Evolutionary conservation across 2,888 invertebrate species (phyloP).

Genomic region (Nephrotoma guestfalica): DNA sequence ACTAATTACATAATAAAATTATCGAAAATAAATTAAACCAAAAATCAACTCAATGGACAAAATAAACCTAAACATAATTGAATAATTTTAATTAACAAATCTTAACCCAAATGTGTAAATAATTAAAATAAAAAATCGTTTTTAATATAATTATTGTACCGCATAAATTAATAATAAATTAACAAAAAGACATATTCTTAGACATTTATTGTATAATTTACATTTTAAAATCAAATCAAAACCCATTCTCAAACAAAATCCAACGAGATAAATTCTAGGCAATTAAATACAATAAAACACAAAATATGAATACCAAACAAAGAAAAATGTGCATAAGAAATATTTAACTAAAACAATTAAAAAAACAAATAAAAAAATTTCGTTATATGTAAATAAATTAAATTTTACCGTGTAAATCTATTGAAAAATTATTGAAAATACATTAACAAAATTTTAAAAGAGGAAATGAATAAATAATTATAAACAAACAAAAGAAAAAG

Average conservation of each 20-base stretch:
- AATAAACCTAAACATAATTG: neutral
- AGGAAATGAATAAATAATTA: neutral
- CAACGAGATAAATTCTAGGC: neutral
- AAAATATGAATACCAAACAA: neutral
- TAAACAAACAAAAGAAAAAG: neutral
- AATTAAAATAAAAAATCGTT: neutral
- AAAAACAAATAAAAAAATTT: neutral
- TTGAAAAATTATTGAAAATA: neutral
- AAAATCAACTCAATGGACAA: neutral
- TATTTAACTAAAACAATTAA: neutral
- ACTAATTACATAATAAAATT: neutral
- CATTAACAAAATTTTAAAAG: neutral
- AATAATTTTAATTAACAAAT: neutral
- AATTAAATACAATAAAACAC: neutral
- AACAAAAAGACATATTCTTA: neutral
- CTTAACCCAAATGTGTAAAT: neutral
- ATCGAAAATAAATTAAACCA: neutral
- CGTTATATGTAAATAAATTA: neutral
- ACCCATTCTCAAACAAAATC: neutral
- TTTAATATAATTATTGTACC: neutral
- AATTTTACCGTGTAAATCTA: neutral
- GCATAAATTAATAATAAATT: neutral
- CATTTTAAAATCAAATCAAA: neutral
- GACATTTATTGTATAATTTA: neutral
- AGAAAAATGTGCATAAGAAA: neutral